Conservation (phyloP, 2,113 vertebrate genomes). For the Rhizomys pruinosus region DNA sequence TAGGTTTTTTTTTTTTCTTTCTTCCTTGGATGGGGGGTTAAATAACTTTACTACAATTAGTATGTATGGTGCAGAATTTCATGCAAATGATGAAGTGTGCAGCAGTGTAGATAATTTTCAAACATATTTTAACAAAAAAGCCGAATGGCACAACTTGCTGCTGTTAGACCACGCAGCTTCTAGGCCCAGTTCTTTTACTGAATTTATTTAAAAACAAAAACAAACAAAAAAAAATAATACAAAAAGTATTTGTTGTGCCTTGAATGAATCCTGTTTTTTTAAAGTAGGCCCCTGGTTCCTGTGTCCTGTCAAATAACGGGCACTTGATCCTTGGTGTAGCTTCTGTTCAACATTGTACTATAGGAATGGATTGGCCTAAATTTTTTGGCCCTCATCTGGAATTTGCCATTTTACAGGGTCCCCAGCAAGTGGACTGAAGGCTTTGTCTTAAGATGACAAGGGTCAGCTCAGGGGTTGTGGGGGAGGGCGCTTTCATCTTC, state of each 20-base stretch:
- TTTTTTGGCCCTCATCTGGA: constrained; percentile 63
- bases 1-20: constrained; percentile 70
- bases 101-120: constrained; percentile 90
- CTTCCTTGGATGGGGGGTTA: constrained; percentile 25
- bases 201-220: constrained; percentile 88
- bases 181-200: constrained; percentile 88
- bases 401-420: constrained; percentile 68
- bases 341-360: constrained; percentile 70
- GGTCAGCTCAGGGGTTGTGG: constrained; percentile 85
- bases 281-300: constrained; percentile 72
- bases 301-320: constrained; percentile 68
- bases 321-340: constrained; percentile 73
- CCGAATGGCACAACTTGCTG: constrained; percentile 88
- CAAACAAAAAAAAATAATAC: constrained; percentile 84
- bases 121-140: constrained; percentile 86
- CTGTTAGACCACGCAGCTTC: constrained; percentile 91
- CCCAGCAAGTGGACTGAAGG: constrained; percentile 82
- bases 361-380: constrained; percentile 70
- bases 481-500: constrained; percentile 87
- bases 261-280: constrained; percentile 86
- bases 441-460: constrained; percentile 85
- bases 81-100: constrained; percentile 89
- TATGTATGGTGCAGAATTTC: constrained; percentile 89
- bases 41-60: constrained; percentile 80
- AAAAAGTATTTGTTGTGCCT: constrained; percentile 91